phyloP scores from a whole-genome alignment of 2,113 vertebrate genomes.

The Hippotragus niger region DNA sequence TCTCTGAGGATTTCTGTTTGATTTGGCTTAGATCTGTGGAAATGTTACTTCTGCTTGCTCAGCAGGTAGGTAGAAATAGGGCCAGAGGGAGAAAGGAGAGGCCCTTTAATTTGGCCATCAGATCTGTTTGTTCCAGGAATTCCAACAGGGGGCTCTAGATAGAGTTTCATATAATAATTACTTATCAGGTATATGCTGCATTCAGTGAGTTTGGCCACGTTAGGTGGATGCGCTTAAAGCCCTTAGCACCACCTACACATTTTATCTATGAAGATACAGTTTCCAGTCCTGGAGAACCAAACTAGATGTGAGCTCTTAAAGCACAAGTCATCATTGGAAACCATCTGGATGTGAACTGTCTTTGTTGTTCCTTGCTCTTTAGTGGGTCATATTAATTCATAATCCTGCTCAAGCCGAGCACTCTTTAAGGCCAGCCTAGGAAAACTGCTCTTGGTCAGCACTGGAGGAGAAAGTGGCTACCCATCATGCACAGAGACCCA shows the following conservation, averaged over 20 bases:
- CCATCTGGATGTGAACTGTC: background rate
- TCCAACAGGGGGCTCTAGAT: background rate
- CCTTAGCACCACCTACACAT: background rate
- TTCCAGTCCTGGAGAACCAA: background rate
- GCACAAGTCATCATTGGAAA: background rate
- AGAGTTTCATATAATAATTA: background rate
- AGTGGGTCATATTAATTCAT: background rate
- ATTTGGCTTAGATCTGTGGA: background rate
- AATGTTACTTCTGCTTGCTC: background rate
- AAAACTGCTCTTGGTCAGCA: background rate
- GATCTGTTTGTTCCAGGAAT: background rate
- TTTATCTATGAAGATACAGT: background rate
- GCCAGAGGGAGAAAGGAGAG: background rate
- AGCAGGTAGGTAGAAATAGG: background rate
- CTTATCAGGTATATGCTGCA: background rate
- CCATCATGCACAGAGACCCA: background rate
- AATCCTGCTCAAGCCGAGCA: background rate
- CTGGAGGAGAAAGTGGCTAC: background rate
- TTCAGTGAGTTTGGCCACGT: background rate
- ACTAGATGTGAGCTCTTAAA: background rate
- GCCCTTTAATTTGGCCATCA: background rate
- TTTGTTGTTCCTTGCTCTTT: background rate
- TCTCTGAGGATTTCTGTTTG: background rate
- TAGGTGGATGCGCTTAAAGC: background rate
- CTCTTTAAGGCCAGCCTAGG: background rate